These are phyloP conservation scores for Gulo gulo DNA, from an alignment of 2,113 vertebrate species.

Conservation along the genomic window DNA sequence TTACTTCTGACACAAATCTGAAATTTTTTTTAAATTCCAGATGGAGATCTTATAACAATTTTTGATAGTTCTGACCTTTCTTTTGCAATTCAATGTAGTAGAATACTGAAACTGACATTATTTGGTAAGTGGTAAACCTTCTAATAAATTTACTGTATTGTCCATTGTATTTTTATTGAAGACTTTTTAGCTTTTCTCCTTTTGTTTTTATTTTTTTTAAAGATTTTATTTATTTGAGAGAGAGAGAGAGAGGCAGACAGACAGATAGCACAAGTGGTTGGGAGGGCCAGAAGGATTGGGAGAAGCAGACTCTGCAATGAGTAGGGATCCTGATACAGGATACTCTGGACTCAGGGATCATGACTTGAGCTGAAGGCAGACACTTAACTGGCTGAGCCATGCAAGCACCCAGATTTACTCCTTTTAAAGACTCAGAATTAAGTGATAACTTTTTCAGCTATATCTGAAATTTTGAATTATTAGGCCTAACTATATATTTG, in stretches of 20 bases:
- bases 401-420: background rate
- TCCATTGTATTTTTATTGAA: slow-evolving; percentile 48
- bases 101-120: slow-evolving; percentile 97
- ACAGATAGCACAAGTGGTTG: background rate
- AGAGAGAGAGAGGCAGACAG: background rate
- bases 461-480: slow-evolving; percentile 25
- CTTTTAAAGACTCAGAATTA: background rate
- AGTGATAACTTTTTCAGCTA: background rate
- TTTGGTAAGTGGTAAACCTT: slow-evolving; percentile 90
- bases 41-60: slow-evolving; percentile 99
- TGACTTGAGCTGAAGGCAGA: background rate
- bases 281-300: background rate
- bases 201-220: background rate
- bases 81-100: slow-evolving; percentile 99
- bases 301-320: background rate
- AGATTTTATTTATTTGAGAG: background rate
- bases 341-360: background rate
- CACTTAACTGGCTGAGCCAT: background rate
- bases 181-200: background rate
- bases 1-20: slow-evolving; percentile 43
- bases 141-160: slow-evolving; percentile 12
- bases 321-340: background rate
- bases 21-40: slow-evolving; percentile 80
- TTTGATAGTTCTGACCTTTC: slow-evolving; percentile 99
- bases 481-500: background rate